phyloP scores from a whole-genome alignment of 2,888 invertebrate genomes.

The Volucella zonaria region DNA sequence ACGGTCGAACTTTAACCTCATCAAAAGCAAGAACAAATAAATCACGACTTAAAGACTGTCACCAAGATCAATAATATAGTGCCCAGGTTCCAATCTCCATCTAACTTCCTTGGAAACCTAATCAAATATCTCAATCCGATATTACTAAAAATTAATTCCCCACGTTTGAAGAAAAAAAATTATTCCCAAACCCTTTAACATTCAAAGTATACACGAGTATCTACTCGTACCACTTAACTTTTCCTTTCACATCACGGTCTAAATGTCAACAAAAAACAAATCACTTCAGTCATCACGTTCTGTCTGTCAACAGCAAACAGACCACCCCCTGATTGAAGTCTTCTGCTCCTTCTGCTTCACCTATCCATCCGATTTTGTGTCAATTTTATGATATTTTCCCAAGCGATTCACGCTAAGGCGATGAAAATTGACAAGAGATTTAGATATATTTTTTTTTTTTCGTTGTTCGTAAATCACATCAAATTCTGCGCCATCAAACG shows the following conservation, averaged over 20 bases:
- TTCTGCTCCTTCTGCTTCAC: no score
- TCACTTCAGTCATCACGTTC: constrained; percentile 65
- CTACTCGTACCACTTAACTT: background rate
- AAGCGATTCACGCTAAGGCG: constrained; percentile 49
- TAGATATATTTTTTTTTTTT: background rate
- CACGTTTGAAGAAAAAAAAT: background rate
- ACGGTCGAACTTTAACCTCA: no score
- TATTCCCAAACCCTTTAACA: constrained; percentile 1
- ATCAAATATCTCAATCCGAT: no score
- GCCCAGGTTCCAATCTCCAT: no score
- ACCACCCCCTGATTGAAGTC: constrained; percentile 56
- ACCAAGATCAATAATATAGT: no score
- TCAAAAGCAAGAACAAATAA: no score
- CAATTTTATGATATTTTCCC: constrained; percentile 65
- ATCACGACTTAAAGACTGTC: no score
- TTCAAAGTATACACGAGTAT: no score
- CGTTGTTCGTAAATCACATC: constrained; percentile 72
- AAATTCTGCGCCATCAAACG: constrained; percentile 24
- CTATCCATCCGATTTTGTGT: constrained; percentile 39
- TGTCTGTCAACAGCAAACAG: constrained; percentile 45
- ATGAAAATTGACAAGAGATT: constrained; percentile 65
- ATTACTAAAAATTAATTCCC: no score
- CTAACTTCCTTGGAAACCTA: no score
- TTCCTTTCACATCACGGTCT: constrained; percentile 55
- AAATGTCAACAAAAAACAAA: constrained; percentile 67